Conservation (phyloP, 1,140 invertebrate species). For the Drosophila virilis region DNA sequence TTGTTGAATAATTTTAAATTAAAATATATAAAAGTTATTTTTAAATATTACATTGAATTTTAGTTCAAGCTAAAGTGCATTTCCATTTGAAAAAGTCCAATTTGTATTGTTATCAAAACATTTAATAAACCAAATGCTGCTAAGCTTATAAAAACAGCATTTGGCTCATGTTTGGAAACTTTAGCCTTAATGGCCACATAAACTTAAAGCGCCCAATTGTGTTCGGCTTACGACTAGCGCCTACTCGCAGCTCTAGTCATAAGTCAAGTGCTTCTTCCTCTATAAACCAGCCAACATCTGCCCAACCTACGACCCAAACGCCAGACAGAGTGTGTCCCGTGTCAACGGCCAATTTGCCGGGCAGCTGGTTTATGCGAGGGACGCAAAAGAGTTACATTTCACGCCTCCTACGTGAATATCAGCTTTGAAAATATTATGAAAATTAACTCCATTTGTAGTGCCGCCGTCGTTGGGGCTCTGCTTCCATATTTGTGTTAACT, state of each 20-base stretch:
- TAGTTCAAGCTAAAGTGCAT: too few relatives aligned
- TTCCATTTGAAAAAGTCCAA: too few relatives aligned
- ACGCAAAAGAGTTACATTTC: constrained; percentile 40
- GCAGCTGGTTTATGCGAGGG: neutral
- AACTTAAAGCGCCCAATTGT: constrained; percentile 14
- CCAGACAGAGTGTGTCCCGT: neutral
- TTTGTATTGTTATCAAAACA: too few relatives aligned
- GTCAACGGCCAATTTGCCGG: constrained; percentile 56
- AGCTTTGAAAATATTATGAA: constrained; percentile 14
- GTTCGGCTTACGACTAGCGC: constrained; percentile 12
- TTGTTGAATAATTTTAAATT: too few relatives aligned
- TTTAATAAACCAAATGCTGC: too few relatives aligned
- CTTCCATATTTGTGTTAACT: constrained; percentile 58
- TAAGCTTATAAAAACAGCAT: too few relatives aligned
- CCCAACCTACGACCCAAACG: constrained; percentile 15
- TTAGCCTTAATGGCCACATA: neutral
- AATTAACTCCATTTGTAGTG: constrained; percentile 26
- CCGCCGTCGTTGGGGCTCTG: neutral
- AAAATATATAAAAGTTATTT: too few relatives aligned
- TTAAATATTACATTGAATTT: too few relatives aligned
- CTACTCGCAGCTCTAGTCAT: constrained; percentile 11
- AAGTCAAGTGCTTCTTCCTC: constrained; percentile 49
- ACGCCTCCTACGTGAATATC: constrained; percentile 59
- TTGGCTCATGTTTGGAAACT: neutral
- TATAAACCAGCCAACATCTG: constrained; percentile 49